A percentile compares a stretch with the other conserved stretches of the same genome.
Evolutionary conservation across 2,113 vertebrate species (phyloP).

Genomic region (Theristicus caerulescens): DNA sequence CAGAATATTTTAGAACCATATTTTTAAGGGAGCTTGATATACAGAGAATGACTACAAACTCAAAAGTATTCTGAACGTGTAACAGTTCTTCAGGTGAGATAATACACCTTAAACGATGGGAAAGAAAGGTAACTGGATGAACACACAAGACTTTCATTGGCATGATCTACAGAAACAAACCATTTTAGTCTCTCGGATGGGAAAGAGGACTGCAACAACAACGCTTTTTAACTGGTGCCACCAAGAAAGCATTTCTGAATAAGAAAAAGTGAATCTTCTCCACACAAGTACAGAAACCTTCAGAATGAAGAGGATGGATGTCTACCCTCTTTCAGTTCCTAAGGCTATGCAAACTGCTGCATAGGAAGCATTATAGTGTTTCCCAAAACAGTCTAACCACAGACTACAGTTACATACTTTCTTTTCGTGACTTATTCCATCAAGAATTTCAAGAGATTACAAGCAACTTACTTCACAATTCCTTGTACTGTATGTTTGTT

Average conservation of each 20-base stretch:
- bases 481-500: slow-evolving; percentile 84
- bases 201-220: not conserved
- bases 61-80: not conserved
- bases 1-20: not conserved
- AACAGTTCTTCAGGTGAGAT: not conserved
- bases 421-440: not conserved
- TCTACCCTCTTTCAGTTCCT: not conserved
- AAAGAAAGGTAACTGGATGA: not conserved
- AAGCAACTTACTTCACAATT: slow-evolving; percentile 86
- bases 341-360: not conserved
- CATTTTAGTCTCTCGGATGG: not conserved
- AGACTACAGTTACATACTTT: not conserved
- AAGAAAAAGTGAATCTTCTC: not conserved
- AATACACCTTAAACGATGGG: not conserved
- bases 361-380: accelerated
- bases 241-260: not conserved
- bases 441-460: not conserved
- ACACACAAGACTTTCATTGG: not conserved
- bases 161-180: not conserved
- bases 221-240: not conserved
- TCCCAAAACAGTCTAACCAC: not conserved
- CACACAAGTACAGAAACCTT: not conserved
- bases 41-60: not conserved
- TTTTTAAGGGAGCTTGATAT: not conserved
- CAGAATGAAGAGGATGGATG: not conserved